Evolutionary conservation across 2,888 invertebrate genomes (phyloP), one percentile per base, ranked within the genome.

Genomic region (Calliphora vomitoria): DNA sequence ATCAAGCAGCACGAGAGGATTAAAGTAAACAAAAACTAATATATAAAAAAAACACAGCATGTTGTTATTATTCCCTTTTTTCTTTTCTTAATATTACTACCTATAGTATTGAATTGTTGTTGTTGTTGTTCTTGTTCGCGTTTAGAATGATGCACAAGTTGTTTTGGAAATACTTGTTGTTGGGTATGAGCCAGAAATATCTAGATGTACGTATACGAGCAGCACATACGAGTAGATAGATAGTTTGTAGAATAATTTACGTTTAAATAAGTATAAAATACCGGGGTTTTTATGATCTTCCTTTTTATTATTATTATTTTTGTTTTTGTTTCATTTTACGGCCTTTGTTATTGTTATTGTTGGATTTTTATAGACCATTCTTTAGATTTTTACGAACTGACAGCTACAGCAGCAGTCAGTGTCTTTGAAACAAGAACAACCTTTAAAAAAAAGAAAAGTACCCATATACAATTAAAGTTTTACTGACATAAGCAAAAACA

Each of bases 1-100:
- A 82, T 66, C 79, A 75, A 82, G 74, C 85, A 82, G 85, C 82
- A 85, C 75, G 82, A 72, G 75, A 82, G 82, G 85, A 85, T 87
- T 87, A 85, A 85, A 62, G 13, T 44, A 41, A 74, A 72, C 11
- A 38, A 72, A 47, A 72, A 20, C 10, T 18, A 55, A n/a, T n/a
- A 53, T 44, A 79, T 3, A 69, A 58, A 55, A 79, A 50, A 76
- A 44, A 82, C 78, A 50, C 87, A 87, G 85, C 82, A 85, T 80
- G 85, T 62, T 62, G 58, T 44, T 75, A 69, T 50, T 75, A 68
- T 72, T 75, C 44, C 53, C 60, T n/a, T n/a, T 44, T n/a, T 44
- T 53, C 13, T 50, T n/a, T n/a, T 53, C 4, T 62, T 50, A 50
- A 69, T 47, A 75, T 60, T 68, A 60, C 15, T 5, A 4, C 6